A percentile compares a stretch with the other conserved stretches of the same genome.
phyloP scores from a whole-genome alignment of 2,113 vertebrate species.

The Dasyornis broadbenti region DNA sequence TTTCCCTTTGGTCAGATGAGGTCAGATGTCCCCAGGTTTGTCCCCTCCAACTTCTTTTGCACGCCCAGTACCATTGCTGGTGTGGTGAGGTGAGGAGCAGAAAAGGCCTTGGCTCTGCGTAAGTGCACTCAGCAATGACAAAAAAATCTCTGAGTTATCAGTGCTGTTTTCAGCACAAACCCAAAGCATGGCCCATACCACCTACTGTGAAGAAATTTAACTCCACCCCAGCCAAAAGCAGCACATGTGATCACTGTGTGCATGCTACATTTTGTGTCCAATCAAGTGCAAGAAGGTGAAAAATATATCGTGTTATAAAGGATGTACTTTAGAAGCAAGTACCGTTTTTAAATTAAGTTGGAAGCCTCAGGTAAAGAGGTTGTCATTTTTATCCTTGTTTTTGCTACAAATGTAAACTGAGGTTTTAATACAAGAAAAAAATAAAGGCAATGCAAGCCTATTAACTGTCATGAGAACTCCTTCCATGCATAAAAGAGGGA shows the following conservation, averaged over 20 bases:
- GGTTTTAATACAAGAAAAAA: not conserved
- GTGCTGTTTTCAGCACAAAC: not conserved
- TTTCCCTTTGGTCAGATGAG: not conserved
- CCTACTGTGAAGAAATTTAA: not conserved
- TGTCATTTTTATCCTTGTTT: not conserved
- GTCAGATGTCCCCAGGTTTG: not conserved
- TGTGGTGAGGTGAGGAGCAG: not conserved
- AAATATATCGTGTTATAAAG: not conserved
- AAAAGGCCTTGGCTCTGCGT: not conserved
- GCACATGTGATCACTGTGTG: no score
- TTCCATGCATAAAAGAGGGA: not conserved
- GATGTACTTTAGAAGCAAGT: not conserved
- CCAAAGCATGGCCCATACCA: not conserved
- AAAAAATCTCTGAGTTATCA: not conserved
- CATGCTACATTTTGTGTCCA: not conserved
- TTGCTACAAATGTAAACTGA: not conserved
- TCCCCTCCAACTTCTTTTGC: not conserved
- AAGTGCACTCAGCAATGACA: not conserved
- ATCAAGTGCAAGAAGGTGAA: not conserved
- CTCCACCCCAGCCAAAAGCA: not conserved
- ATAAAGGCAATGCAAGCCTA: not conserved
- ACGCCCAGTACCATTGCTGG: rapidly evolving
- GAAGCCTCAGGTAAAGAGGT: not conserved
- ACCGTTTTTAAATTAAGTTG: not conserved
- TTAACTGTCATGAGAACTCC: not conserved